A percentile compares a stretch with the other conserved stretches of the same genome.
phyloP scores from a whole-genome alignment of 2,113 vertebrate genomes.

The Grus americana region DNA sequence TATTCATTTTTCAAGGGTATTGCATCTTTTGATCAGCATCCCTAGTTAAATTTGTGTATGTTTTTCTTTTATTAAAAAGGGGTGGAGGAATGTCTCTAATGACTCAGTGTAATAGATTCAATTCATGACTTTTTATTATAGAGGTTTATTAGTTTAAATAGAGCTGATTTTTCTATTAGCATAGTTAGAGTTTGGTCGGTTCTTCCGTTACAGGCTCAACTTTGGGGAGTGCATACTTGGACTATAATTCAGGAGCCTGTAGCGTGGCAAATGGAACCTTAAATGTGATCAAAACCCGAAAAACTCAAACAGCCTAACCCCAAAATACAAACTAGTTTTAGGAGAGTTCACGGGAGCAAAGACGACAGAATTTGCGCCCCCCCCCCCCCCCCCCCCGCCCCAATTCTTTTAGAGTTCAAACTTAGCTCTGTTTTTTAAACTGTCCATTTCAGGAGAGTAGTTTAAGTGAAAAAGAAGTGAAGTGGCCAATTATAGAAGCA shows the following conservation, averaged over 20 bases:
- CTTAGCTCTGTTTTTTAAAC: neutral
- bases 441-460: neutral
- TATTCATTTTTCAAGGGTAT: slow-evolving; percentile 71
- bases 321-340: neutral
- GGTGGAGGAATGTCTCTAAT: slow-evolving; percentile 23
- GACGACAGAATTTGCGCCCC: neutral
- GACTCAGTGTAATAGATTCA: neutral
- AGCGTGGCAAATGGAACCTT: neutral
- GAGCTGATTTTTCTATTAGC: neutral
- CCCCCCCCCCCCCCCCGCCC: too few relatives aligned
- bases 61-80: slow-evolving; percentile 47
- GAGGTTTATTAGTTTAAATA: slow-evolving; percentile 1
- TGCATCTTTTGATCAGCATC: slow-evolving; percentile 71
- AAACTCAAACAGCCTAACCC: neutral
- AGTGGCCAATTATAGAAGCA: neutral
- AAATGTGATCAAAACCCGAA: neutral
- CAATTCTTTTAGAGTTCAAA: neutral
- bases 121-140: neutral
- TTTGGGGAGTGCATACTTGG: neutral
- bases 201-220: neutral
- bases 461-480: neutral
- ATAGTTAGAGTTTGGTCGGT: neutral
- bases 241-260: neutral
- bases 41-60: slow-evolving; percentile 65
- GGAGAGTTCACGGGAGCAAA: neutral